Base-by-base conservation (phyloP, 2,113 vertebrate genomes). In the Mellivora capensis region DNA sequence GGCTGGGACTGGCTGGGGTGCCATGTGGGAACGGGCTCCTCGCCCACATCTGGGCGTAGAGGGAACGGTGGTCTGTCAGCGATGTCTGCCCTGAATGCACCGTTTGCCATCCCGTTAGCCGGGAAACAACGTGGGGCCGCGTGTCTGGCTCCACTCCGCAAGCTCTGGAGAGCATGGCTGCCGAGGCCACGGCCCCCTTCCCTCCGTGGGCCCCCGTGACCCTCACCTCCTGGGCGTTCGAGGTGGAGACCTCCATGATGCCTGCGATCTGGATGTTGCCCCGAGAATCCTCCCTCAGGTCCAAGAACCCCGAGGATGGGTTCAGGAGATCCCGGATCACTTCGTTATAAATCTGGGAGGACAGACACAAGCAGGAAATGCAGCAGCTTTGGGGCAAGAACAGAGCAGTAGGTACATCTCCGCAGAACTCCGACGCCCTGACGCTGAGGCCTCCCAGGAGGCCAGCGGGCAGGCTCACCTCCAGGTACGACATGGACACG, bases 251-350 rank as follows among this genome's bases (percentile, higher is more conserved):
- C 95, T 99, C 98, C 0, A 94, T 99, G 95, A 99, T 98, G 94
- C 99, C 99, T 25, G 98, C 91, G 6, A 98, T 99, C 89, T 98
- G 98, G 91, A 99, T 99, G 94, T 96, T 98, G 25, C 98, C 99
- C 85, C 97, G 98, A 12, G 98, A 87, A 61, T 99, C 99, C 57
- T 99, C 99, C 86, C 98, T 94, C 59, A 99, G 94, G 3, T 99
- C 98, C 90, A 99, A 98, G 95, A 98, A 98, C 23, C 98, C 99
- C 0, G 97, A 99, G 11, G 98, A 98, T 1, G 98, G 99, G 44
- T 99, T 99, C 94, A 99, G 97, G 39, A 99, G 98, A 91, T 99
- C 99, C 44, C 96, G 97, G 81, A 99, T 99, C 86, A 98, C 98
- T 95, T 99, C 98, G 0, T 99, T 99, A 91, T 99, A 99, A 91